A percentile compares a stretch with the other conserved stretches of the same genome.
Evolutionary conservation across 2,113 vertebrate genomes (phyloP).

Genomic region (Pedionomus torquatus): DNA sequence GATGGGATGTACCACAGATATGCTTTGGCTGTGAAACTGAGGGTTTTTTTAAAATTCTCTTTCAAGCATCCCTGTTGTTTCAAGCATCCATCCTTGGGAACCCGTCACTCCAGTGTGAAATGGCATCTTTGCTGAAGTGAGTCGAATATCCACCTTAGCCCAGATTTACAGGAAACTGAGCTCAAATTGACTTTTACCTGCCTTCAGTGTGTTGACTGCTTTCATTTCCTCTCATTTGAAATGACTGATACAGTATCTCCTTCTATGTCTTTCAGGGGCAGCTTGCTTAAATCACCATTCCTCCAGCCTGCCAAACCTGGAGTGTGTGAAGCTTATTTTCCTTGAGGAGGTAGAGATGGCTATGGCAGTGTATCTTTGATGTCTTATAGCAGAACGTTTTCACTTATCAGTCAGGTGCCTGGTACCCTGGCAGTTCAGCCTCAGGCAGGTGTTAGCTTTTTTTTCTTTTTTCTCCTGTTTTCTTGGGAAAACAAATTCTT

Average conservation of each 20-base stretch:
- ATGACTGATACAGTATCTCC: background rate
- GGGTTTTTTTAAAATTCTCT: background rate
- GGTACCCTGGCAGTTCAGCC: background rate
- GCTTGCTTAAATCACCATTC: background rate
- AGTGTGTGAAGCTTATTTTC: background rate
- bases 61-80: background rate
- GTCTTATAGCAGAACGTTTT: background rate
- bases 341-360: background rate
- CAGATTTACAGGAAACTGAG: background rate
- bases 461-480: background rate
- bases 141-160: background rate
- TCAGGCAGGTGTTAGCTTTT: background rate
- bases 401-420: background rate
- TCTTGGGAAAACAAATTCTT: background rate
- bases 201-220: background rate
- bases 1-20: background rate
- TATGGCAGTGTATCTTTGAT: background rate
- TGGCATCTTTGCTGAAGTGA: background rate
- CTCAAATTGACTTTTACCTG: background rate
- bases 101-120: background rate
- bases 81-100: background rate
- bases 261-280: background rate
- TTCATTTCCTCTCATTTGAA: background rate
- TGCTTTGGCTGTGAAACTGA: background rate
- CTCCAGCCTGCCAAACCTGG: background rate